Evolutionary conservation across 2,113 vertebrate species (phyloP).

Genomic region (Anas platyrhynchos): DNA sequence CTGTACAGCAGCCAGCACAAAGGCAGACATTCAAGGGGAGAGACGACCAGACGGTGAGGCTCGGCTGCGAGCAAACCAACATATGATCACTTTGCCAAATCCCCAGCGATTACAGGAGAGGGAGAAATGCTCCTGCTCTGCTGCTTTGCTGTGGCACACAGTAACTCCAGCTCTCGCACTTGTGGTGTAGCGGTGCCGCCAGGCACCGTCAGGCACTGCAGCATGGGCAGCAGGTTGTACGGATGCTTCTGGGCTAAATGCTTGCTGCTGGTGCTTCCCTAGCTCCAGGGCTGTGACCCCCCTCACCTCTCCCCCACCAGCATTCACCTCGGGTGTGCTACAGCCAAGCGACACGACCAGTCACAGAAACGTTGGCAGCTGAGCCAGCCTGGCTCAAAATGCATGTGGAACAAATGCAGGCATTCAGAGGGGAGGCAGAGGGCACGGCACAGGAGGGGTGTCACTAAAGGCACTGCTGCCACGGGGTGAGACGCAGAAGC

Average conservation of each 20-base stretch:
- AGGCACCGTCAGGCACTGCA: background rate
- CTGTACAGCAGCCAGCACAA: background rate
- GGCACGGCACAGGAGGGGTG: too few species aligned
- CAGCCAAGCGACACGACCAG: background rate
- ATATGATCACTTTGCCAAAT: background rate
- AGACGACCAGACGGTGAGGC: background rate
- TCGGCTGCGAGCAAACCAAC: background rate
- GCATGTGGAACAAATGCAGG: background rate
- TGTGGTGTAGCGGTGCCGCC: background rate
- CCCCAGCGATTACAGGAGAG: background rate
- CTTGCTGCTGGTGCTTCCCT: background rate
- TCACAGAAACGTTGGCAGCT: background rate
- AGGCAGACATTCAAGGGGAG: background rate
- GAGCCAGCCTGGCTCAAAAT: background rate
- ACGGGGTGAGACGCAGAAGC: background rate
- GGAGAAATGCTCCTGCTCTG: background rate
- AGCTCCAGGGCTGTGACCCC: background rate
- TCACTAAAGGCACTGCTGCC: background rate
- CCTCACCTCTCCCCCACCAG: background rate
- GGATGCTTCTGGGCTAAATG: background rate
- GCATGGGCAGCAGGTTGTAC: background rate
- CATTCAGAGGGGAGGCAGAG: background rate
- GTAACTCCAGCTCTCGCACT: background rate
- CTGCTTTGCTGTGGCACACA: background rate
- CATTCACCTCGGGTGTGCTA: rapidly evolving